Conservation (phyloP, 1,140 invertebrate species). For the Brachionus asplanchnoidis region DNA sequence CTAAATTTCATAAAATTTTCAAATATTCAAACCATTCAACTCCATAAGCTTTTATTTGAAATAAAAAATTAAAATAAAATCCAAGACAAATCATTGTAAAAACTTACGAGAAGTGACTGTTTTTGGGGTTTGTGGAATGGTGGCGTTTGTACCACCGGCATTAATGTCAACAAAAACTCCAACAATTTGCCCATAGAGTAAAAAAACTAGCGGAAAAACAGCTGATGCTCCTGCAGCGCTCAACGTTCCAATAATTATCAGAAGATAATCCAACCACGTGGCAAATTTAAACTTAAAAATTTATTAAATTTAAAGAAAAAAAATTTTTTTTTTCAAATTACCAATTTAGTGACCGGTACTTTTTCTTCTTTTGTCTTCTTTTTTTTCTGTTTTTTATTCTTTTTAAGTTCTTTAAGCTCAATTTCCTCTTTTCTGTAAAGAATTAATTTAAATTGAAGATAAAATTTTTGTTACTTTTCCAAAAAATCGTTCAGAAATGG, state of each 20-base stretch:
- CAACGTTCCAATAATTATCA: background rate
- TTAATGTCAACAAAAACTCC: constrained; percentile 1
- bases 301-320: background rate
- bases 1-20: background rate
- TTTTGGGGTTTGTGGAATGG: background rate
- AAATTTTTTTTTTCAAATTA: background rate
- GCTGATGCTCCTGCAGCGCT: background rate
- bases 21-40: background rate
- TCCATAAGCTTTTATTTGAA: background rate
- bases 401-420: background rate
- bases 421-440: background rate
- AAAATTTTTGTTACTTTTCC: background rate
- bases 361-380: constrained; percentile 1
- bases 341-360: background rate
- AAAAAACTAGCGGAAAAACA: constrained; percentile 5
- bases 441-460: background rate
- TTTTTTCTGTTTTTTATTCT: background rate
- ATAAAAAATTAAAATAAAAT: background rate
- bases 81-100: background rate
- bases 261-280: background rate
- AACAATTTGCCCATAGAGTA: constrained; percentile 16
- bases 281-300: constrained; percentile 33
- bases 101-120: background rate
- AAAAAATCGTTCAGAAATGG: background rate
- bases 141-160: background rate